These are phyloP conservation scores for Andrena chrysosceles DNA, from an alignment of 2,888 invertebrate species.

Conservation along the genomic window DNA sequence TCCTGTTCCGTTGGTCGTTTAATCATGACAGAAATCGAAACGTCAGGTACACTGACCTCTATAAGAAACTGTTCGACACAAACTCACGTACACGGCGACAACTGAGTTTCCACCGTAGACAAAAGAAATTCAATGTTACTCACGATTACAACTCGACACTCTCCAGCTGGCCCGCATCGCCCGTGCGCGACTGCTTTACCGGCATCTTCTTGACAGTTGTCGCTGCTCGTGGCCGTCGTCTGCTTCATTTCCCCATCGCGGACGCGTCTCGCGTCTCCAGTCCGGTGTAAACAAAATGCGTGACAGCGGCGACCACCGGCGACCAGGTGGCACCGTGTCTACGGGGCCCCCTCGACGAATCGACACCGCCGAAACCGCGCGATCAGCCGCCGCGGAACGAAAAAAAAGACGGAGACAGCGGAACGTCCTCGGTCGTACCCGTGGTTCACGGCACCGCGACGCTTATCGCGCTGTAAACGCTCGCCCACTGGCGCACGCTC, in stretches of 20 bases:
- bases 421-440: conserved; percentile 34
- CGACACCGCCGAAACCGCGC: conserved; percentile 3
- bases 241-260: conserved; percentile 56
- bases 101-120: neutral
- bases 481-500: conserved; percentile 64
- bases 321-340: too few species aligned
- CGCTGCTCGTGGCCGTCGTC: conserved; percentile 24
- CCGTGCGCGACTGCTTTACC: conserved; percentile 52
- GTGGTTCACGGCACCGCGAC: conserved; percentile 46
- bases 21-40: conserved; percentile 27
- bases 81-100: neutral
- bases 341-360: neutral
- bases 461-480: conserved; percentile 61
- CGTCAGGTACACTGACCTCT: conserved; percentile 46
- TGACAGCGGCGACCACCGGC: conserved; percentile 3
- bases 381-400: conserved; percentile 9
- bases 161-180: conserved; percentile 49
- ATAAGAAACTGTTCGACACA: neutral
- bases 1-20: neutral
- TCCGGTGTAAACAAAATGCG: conserved; percentile 20
- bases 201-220: conserved; percentile 63
- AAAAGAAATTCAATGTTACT: conserved; percentile 41
- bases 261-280: conserved; percentile 6
- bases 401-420: conserved; percentile 16
- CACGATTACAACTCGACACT: conserved; percentile 59